These are phyloP conservation scores for Limnodromus scolopaceus DNA, from an alignment of 2,797 vertebrate species.

Conservation along the genomic window DNA sequence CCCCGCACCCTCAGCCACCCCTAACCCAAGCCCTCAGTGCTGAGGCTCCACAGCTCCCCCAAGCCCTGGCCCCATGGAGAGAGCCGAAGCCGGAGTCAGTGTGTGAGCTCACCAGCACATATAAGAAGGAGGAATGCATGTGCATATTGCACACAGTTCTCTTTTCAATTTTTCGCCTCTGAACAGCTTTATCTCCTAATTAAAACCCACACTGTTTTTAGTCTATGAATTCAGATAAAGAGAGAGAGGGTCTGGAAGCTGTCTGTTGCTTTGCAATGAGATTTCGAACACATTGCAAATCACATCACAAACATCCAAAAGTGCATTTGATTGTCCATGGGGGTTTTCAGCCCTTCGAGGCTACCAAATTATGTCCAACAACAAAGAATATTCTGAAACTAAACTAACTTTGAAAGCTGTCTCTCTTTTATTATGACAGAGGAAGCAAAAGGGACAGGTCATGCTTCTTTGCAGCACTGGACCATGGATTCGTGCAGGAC, in stretches of 20 bases:
- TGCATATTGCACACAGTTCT: neutral
- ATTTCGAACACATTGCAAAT: neutral
- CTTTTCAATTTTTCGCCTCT: neutral
- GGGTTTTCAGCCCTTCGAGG: neutral
- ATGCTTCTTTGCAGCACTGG: neutral
- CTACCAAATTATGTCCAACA: neutral
- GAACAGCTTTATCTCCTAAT: constrained; percentile 24
- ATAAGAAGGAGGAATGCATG: neutral
- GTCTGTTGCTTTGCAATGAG: neutral
- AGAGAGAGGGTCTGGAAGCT: neutral
- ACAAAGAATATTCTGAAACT: neutral
- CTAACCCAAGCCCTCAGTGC: neutral
- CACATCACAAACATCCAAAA: neutral
- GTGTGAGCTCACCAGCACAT: rapidly evolving
- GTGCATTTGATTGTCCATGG: neutral
- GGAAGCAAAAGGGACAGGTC: neutral
- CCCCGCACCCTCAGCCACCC: neutral
- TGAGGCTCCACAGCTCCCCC: neutral
- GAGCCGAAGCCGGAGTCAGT: neutral
- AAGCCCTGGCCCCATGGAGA: rapidly evolving
- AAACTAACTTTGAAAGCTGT: neutral
- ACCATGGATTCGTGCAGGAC: neutral
- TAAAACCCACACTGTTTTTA: neutral
- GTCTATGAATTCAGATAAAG: neutral
- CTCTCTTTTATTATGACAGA: neutral